phyloP scores from a whole-genome alignment of 2,888 invertebrate species.

The Escarpia spicata region DNA sequence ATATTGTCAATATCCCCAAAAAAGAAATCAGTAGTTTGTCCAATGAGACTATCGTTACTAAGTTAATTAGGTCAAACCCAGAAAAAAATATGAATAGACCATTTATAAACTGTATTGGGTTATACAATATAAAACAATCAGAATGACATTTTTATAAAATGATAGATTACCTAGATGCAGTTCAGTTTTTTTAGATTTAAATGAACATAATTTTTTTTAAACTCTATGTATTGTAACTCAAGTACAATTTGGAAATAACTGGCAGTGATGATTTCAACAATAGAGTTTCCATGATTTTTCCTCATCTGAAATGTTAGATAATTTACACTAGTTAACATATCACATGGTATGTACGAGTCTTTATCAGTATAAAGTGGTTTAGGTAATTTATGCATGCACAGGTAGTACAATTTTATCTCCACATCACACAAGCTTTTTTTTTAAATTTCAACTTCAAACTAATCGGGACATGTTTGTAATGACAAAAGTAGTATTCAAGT shows the following conservation, averaged over 20 bases:
- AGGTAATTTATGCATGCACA: background rate
- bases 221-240: background rate
- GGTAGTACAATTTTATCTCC: background rate
- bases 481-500: no score
- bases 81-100: no score
- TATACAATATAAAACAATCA: no score
- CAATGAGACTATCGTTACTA: background rate
- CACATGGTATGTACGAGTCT: background rate
- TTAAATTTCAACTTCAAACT: background rate
- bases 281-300: constrained; percentile 13
- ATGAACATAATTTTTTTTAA: no score
- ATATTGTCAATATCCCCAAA: constrained; percentile 17
- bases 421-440: background rate
- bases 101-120: no score
- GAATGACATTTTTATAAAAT: no score
- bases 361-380: background rate
- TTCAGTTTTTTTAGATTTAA: no score
- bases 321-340: background rate
- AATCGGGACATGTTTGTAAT: background rate
- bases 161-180: no score
- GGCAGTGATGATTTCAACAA: background rate
- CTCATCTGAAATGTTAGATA: constrained; percentile 7
- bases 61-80: no score
- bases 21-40: background rate
- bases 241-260: background rate